These are phyloP conservation scores for Ceuthmochares aereus DNA, from an alignment of 2,113 vertebrate species.

Conservation along the genomic window DNA sequence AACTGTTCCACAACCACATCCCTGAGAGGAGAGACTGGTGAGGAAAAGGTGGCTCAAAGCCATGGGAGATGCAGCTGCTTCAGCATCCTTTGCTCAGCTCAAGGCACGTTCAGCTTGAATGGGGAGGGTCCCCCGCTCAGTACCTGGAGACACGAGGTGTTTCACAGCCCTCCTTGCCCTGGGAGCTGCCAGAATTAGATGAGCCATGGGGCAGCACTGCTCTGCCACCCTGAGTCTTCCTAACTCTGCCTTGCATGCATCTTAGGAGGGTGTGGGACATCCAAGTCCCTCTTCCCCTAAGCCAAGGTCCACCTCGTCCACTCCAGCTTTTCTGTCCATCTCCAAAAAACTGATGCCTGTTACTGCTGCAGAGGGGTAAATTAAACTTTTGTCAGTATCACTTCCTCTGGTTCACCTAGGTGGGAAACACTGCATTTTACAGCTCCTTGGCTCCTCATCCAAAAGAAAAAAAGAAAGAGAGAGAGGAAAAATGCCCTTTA, in stretches of 20 bases:
- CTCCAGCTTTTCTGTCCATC: neutral
- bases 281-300: neutral
- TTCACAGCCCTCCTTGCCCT: neutral
- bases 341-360: neutral
- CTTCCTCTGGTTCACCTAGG: conserved; percentile 53
- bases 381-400: conserved; percentile 37
- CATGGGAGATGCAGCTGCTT: neutral
- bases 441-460: conserved; percentile 16
- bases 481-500: conserved; percentile 39
- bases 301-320: neutral
- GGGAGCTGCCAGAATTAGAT: neutral
- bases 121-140: neutral
- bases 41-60: rapidly evolving
- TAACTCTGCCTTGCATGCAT: neutral
- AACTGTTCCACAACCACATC: neutral
- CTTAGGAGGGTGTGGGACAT: neutral
- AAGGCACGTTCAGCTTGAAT: rapidly evolving
- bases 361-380: neutral
- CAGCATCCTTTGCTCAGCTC: neutral
- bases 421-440: conserved; percentile 53
- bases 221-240: neutral
- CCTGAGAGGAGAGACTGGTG: rapidly evolving
- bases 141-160: neutral
- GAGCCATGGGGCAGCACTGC: neutral
- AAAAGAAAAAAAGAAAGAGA: neutral